These are phyloP conservation scores for Ctenicera cuprea DNA, from an alignment of 2,888 invertebrate genomes.

Conservation along the genomic window DNA sequence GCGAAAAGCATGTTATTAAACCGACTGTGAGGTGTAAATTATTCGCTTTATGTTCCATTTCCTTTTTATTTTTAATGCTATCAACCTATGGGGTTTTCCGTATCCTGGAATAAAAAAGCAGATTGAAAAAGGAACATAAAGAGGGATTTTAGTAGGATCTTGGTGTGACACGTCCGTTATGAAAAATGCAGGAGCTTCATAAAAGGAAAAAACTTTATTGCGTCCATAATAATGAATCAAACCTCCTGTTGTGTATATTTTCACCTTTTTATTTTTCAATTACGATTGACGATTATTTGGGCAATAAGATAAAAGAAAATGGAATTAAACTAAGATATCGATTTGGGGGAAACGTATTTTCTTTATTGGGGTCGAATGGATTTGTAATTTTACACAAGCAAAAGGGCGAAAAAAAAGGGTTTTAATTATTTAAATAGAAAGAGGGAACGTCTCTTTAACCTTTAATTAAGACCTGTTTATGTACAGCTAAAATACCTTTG, in stretches of 20 bases:
- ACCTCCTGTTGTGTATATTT: background rate
- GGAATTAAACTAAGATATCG: background rate
- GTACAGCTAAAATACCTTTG: constrained; percentile 27
- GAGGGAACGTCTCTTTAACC: background rate
- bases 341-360: background rate
- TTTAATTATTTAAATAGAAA: background rate
- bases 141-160: constrained; percentile 12
- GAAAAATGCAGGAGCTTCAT: constrained; percentile 21
- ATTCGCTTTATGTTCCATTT: background rate
- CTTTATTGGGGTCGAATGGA: no score
- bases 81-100: background rate
- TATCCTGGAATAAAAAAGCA: constrained; percentile 15
- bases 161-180: constrained; percentile 15
- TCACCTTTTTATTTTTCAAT: background rate
- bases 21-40: background rate
- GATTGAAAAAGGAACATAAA: constrained; percentile 19
- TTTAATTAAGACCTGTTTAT: constrained; percentile 19
- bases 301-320: background rate
- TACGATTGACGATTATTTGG: background rate
- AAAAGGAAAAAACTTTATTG: constrained; percentile 17
- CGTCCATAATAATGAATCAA: background rate
- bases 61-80: constrained; percentile 4
- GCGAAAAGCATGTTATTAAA: background rate
- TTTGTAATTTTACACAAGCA: background rate
- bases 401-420: background rate